Conservation (phyloP, 2,113 vertebrate species). For the Gambusia affinis region DNA sequence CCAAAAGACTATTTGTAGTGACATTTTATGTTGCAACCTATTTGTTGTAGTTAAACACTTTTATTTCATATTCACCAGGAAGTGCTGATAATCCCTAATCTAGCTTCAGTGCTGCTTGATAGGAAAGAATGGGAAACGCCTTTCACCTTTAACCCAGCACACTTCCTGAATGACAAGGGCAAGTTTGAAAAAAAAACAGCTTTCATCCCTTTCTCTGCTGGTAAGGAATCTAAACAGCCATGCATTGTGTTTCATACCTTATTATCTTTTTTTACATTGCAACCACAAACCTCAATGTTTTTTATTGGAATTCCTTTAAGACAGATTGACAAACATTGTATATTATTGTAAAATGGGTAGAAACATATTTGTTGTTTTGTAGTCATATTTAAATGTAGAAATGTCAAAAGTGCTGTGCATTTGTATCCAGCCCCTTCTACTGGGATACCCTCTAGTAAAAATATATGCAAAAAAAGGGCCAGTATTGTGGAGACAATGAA, state of each 20-base stretch:
- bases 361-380: neutral
- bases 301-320: no score
- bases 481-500: no score
- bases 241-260: neutral
- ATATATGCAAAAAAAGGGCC: no score
- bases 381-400: neutral
- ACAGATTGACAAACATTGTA: neutral
- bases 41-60: constrained; percentile 3
- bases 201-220: constrained; percentile 85
- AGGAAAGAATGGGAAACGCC: constrained; percentile 63
- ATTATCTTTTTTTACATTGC: no score
- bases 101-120: constrained; percentile 79
- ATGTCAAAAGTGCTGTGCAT: neutral
- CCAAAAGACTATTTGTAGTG: accelerated
- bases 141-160: constrained; percentile 81
- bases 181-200: constrained; percentile 79
- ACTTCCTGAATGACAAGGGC: constrained; percentile 83
- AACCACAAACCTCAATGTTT: no score
- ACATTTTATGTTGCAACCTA: neutral
- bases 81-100: constrained; percentile 50
- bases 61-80: constrained; percentile 63
- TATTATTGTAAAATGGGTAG: neutral
- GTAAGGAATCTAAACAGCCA: constrained; percentile 61
- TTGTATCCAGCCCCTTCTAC: neutral
- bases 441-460: neutral